phyloP scores from a whole-genome alignment of 2,888 invertebrate genomes.

The Aspidiotus rigidus region DNA sequence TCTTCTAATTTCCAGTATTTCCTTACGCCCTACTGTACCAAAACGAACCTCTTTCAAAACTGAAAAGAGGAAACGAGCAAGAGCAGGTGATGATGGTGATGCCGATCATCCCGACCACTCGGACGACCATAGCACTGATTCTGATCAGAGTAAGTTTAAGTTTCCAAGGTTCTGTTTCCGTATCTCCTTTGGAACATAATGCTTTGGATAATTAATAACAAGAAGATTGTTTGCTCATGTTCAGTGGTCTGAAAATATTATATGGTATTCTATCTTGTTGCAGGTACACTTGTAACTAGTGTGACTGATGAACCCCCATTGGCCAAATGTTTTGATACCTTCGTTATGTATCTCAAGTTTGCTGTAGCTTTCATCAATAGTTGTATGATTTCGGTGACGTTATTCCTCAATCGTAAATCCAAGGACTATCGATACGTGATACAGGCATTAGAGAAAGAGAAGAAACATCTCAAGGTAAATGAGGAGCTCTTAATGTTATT shows the following conservation, averaged over 20 bases:
- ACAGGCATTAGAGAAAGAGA: conserved; percentile 76
- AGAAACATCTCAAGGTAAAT: conserved; percentile 77
- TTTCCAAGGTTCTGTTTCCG: too few species aligned
- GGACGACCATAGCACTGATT: too few species aligned
- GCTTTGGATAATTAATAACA: too few species aligned
- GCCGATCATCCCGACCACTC: too few species aligned
- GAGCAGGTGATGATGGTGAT: too few species aligned
- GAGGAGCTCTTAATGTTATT: too few species aligned
- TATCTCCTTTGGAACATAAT: too few species aligned
- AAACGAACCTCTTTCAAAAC: conserved; percentile 24
- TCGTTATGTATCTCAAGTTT: conserved; percentile 47
- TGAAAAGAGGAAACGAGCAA: neutral
- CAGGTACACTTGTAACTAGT: conserved; percentile 11
- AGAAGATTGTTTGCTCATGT: too few species aligned
- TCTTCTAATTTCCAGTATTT: neutral
- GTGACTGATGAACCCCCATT: conserved; percentile 8
- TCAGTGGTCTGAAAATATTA: too few species aligned
- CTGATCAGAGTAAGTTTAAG: too few species aligned
- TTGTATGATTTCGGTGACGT: conserved; percentile 69
- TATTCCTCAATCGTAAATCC: conserved; percentile 75
- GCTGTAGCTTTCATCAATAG: conserved; percentile 65
- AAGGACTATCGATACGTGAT: conserved; percentile 92
- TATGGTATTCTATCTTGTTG: neutral
- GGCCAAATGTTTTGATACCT: conserved; percentile 35
- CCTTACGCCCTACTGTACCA: conserved; percentile 12